Percentiles rank a stretch among this genome's conserved stretches.
Evolutionary conservation across 2,888 invertebrate genomes (phyloP).

Genomic region (Drosophila tanythrix): DNA sequence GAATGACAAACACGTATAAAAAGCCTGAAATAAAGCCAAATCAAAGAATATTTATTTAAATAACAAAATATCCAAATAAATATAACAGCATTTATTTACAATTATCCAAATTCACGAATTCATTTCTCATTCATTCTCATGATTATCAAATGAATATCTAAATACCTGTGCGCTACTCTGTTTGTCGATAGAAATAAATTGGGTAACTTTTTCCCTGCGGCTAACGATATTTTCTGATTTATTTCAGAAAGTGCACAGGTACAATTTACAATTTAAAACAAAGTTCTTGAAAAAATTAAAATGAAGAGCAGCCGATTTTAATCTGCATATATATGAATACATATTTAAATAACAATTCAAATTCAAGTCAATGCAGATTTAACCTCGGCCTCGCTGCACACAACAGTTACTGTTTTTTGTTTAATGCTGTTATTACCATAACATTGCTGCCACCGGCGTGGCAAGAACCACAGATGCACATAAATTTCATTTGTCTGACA

Average conservation of each 20-base stretch:
- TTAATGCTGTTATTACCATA: conserved; percentile 20
- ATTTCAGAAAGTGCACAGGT: background rate
- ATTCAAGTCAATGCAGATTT: conserved; percentile 20
- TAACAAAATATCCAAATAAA: conserved; percentile 7
- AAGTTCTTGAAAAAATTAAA: conserved; percentile 12
- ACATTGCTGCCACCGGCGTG: conserved; percentile 24
- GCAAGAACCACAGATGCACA: conserved; percentile 49
- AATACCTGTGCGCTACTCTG: background rate
- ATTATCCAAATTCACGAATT: conserved; percentile 22
- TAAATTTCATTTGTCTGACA: conserved; percentile 65
- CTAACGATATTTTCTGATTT: background rate
- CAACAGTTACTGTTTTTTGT: conserved; percentile 5
- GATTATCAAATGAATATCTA: background rate
- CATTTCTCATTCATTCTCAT: conserved; percentile 10
- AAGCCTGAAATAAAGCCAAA: conserved; percentile 7
- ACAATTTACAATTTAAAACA: background rate
- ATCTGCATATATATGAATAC: conserved; percentile 19
- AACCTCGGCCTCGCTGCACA: background rate
- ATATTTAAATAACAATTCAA: conserved; percentile 35
- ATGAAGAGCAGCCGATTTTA: conserved; percentile 12
- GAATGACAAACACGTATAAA: conserved; percentile 47
- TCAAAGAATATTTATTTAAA: conserved; percentile 21
- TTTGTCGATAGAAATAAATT: background rate
- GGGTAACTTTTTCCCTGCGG: background rate
- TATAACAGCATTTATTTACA: conserved; percentile 13